Base-by-base conservation (phyloP, 2,113 vertebrate species). In the Xyliphius kryptos region DNA sequence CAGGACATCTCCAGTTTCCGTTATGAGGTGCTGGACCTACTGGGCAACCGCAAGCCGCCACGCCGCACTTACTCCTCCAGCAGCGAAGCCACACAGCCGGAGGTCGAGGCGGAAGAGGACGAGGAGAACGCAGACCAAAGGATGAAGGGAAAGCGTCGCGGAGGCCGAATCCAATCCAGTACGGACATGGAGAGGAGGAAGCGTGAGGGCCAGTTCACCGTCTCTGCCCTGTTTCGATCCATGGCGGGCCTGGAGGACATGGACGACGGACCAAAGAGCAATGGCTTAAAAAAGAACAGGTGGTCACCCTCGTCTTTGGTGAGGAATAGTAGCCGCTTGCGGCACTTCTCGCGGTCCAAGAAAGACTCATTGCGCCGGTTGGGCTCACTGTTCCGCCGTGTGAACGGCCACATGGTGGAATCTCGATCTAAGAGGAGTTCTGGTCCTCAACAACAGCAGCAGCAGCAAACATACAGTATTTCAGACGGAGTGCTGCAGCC, bases 1-100 rank as follows among this genome's bases (percentile, higher is more conserved):
- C 91, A 93, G 76, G 91, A 93, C 72, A 93, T 93, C 67, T 93
- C 91, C 10, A 93, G 91, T 60, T 93, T 93, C 65, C 89, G 91
- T 36, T 93, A 92, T 6, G 91, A 93, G 81, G 91, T 93, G 20
- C 87, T 92, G 41, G 91, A 93, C 76, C 87, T 93, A 54, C 80
- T 92, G 38, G 91, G 91, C 60, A 92, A 93, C 20, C 86, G 91
- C 63, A 92, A 91, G 73, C 88, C 89, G 6, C 83, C 86, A 16
- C 83, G 88, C 32, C 88, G 91, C 63, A 91, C 89, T 61, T 90
- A 91, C 16, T 93, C 91, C 6, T 85, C 87, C 51, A 92, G 90
- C 79, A 92, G 89, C 53, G 91, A 93, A 68, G 80, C 89, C 56
- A 88, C 88, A 50, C 90, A 90, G 37, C 90, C 88, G 68, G 89